Percentiles rank a stretch among this genome's conserved stretches.
These are phyloP conservation scores for Pyrrhosoma nymphula DNA, from an alignment of 2,888 invertebrate species.

Conservation along the genomic window DNA sequence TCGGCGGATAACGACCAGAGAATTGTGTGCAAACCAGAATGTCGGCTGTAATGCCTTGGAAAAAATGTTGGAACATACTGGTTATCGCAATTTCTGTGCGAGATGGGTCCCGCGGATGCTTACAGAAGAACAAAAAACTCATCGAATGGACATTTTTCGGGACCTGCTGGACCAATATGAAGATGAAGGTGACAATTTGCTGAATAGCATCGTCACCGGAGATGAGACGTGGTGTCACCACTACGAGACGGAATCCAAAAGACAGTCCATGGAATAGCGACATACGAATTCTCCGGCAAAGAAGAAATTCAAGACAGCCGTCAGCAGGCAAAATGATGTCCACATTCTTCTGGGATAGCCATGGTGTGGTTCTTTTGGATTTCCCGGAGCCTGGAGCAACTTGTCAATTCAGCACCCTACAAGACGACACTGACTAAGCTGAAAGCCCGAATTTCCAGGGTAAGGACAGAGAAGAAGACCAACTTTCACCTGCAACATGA, in stretches of 20 bases:
- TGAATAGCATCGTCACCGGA: background rate
- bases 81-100: background rate
- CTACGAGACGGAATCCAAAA: background rate
- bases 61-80: background rate
- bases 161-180: background rate
- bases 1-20: constrained; percentile 33
- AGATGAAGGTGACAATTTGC: background rate
- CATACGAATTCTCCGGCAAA: too few relatives aligned
- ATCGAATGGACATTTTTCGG: background rate
- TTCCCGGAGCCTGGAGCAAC: too few relatives aligned
- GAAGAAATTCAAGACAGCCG: too few relatives aligned
- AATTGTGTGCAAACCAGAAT: background rate
- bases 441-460: too few relatives aligned
- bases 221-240: background rate
- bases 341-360: too few relatives aligned
- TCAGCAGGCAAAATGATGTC: too few relatives aligned
- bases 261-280: too few relatives aligned
- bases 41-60: background rate
- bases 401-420: too few relatives aligned
- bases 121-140: constrained; percentile 5
- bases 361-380: too few relatives aligned
- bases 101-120: constrained; percentile 17
- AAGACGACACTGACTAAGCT: too few relatives aligned
- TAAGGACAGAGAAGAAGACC: too few relatives aligned
- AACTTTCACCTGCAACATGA: too few relatives aligned